Conservation (phyloP, 2,888 invertebrate genomes). For the Leptogaster cylindrica region DNA sequence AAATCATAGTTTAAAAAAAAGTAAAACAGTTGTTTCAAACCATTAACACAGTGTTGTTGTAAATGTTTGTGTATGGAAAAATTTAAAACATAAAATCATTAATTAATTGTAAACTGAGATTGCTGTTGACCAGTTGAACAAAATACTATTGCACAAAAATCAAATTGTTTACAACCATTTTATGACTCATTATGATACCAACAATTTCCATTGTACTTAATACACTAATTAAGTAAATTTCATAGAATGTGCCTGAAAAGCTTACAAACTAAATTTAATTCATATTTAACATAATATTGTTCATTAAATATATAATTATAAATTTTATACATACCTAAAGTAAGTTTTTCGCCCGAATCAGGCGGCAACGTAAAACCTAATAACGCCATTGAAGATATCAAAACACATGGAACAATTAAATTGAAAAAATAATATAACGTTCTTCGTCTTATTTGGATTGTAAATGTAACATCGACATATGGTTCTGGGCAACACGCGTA, state of each 20-base stretch:
- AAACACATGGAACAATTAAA: slow-evolving; percentile 97
- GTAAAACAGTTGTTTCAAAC: no score
- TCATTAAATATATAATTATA: slow-evolving; percentile 3
- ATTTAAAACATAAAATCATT: neutral
- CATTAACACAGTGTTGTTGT: no score
- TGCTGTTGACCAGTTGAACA: neutral
- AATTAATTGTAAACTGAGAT: neutral
- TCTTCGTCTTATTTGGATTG: slow-evolving; percentile 92
- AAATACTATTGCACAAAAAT: no score
- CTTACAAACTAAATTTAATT: slow-evolving; percentile 12
- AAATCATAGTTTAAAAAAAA: no score
- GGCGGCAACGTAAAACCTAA: slow-evolving; percentile 98
- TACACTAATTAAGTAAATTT: no score
- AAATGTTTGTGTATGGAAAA: no score
- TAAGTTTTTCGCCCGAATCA: slow-evolving; percentile 68
- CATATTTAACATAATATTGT: slow-evolving; percentile 6
- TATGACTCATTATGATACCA: no score
- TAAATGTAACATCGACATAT: slow-evolving; percentile 90
- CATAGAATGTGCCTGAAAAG: slow-evolving; percentile 13
- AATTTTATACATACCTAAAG: slow-evolving; percentile 60
- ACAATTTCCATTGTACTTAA: no score
- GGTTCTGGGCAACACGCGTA: slow-evolving; percentile 95
- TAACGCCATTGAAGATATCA: slow-evolving; percentile 98
- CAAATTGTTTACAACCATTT: no score
- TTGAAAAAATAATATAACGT: slow-evolving; percentile 99